phyloP scores from a whole-genome alignment of 2,888 invertebrate genomes.

The Helicoverpa assulta region DNA sequence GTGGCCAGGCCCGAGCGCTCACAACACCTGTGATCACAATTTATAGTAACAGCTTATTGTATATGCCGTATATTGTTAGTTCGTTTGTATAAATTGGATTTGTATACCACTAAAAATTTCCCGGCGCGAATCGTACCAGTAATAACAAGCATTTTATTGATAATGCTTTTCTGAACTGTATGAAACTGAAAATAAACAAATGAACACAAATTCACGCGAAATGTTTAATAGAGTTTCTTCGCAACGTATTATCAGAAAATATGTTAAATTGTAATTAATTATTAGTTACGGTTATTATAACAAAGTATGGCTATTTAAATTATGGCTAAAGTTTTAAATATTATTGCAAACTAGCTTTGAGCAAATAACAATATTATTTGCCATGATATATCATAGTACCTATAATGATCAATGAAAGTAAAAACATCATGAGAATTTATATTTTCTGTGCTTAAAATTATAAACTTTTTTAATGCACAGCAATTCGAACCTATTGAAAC shows the following conservation, averaged over 20 bases:
- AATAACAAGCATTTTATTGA: not conserved
- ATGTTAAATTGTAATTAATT: not conserved
- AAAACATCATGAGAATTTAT: too few species aligned
- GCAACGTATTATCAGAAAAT: not conserved
- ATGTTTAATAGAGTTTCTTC: slow-evolving; percentile 1
- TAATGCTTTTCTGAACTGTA: not conserved
- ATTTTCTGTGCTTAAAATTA: too few species aligned
- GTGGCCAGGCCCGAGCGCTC: slow-evolving; percentile 33
- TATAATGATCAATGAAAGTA: too few species aligned
- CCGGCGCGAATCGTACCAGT: not conserved
- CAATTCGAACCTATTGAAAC: too few species aligned
- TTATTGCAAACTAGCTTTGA: too few species aligned
- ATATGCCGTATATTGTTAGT: slow-evolving; percentile 14
- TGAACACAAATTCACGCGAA: not conserved
- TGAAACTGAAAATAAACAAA: not conserved
- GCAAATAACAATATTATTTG: too few species aligned
- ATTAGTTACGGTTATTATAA: not conserved
- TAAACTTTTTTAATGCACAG: too few species aligned
- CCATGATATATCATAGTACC: too few species aligned
- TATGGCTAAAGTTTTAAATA: not conserved
- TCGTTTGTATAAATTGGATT: slow-evolving; percentile 40
- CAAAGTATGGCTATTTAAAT: not conserved
- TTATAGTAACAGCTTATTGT: slow-evolving; percentile 52
- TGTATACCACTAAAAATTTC: slow-evolving; percentile 1
- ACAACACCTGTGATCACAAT: slow-evolving; percentile 52